A percentile compares a stretch with the other conserved stretches of the same genome.
Evolutionary conservation across 2,113 vertebrate species (phyloP).

Genomic region (Microtus oregoni): DNA sequence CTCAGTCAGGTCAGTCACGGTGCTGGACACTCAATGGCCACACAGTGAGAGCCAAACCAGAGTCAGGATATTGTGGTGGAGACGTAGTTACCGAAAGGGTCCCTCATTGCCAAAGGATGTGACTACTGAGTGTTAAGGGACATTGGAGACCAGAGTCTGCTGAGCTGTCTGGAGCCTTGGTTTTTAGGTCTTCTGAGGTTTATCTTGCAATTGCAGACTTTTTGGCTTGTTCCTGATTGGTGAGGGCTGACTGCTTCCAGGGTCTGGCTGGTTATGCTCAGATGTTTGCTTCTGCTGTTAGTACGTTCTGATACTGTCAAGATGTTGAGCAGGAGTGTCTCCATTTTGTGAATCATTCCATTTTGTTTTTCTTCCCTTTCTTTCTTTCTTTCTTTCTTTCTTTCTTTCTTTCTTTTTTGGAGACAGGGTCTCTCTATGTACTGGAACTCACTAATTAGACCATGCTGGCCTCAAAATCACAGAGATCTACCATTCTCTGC

Average conservation of each 20-base stretch:
- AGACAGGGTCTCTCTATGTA: background rate
- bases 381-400: background rate
- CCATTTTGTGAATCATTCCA: background rate
- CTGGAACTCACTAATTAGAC: background rate
- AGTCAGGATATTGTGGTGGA: too few species aligned
- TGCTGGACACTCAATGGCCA: too few species aligned
- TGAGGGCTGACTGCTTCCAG: background rate
- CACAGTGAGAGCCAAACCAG: too few species aligned
- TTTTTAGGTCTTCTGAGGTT: background rate
- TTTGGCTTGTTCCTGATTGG: background rate
- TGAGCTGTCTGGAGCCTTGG: too few species aligned
- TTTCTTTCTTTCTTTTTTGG: too few species aligned
- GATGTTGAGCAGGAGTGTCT: background rate
- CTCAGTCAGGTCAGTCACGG: too few species aligned
- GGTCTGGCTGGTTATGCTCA: background rate
- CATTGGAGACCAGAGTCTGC: too few species aligned
- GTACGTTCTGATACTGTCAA: background rate
- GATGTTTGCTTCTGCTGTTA: background rate
- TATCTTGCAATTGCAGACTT: background rate
- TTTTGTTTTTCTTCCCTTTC: background rate
- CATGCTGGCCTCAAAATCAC: background rate
- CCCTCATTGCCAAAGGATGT: too few species aligned
- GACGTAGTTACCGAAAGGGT: too few species aligned
- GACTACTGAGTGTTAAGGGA: too few species aligned
- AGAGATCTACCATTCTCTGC: background rate